Evolutionary conservation across 2,888 invertebrate species (phyloP).

Genomic region (Drosophila neotestacea): DNA sequence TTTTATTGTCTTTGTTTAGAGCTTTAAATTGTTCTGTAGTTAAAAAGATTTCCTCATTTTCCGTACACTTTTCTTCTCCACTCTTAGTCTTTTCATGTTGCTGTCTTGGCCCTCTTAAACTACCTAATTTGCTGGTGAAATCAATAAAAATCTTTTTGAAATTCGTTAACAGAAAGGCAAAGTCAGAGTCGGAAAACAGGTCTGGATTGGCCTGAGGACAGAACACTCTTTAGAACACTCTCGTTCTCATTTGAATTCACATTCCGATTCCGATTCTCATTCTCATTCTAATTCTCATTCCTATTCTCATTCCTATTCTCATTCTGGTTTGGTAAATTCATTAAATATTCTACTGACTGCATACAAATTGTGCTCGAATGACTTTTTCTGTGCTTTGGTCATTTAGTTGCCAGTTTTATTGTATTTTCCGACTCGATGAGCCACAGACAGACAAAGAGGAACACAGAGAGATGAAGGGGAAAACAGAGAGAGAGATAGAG

Average conservation of each 20-base stretch:
- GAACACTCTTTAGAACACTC: constrained; percentile 17
- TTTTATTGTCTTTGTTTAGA: constrained; percentile 1
- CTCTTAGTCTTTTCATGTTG: background rate
- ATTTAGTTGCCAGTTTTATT: constrained; percentile 71
- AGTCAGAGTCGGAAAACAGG: constrained; percentile 24
- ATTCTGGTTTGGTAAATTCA: constrained; percentile 61
- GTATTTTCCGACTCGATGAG: constrained; percentile 54
- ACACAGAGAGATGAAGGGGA: background rate
- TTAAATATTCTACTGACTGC: constrained; percentile 71
- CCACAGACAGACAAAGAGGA: constrained; percentile 15
- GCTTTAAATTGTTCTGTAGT: constrained; percentile 7
- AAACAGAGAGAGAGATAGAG: background rate
- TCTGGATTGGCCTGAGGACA: constrained; percentile 2
- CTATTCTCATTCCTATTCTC: constrained; percentile 37
- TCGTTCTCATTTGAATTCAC: constrained; percentile 28
- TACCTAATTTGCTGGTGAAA: constrained; percentile 40
- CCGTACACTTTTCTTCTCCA: background rate
- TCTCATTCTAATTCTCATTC: background rate
- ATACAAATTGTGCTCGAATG: constrained; percentile 57
- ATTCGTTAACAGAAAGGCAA: constrained; percentile 17
- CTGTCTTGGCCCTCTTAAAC: constrained; percentile 8
- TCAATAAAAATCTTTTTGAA: constrained; percentile 36
- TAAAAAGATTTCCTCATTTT: constrained; percentile 4
- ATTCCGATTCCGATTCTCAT: background rate
- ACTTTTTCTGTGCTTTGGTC: constrained; percentile 50